Evolutionary conservation across 53 echinoderm and acorn worm species (phyloP).

Genomic region (Paracentrotus lividus): DNA sequence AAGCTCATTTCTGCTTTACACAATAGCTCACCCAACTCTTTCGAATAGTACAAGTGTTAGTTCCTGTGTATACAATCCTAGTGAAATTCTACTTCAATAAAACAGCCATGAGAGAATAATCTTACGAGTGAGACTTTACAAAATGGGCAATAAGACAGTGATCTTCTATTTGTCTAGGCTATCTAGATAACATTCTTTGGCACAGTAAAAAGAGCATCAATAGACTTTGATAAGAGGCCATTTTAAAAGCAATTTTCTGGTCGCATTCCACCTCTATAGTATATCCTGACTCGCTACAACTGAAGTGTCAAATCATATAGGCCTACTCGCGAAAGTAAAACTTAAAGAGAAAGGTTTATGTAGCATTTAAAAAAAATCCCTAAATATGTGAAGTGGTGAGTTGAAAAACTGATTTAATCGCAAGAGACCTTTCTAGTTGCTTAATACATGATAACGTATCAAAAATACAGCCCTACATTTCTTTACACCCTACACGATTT

Average conservation of each 20-base stretch:
- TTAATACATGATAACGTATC: background rate
- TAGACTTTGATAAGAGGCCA: background rate
- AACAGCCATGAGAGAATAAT: background rate
- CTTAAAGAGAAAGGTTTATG: too few species aligned
- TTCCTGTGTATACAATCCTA: background rate
- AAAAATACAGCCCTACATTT: background rate
- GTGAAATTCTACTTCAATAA: background rate
- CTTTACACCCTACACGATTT: background rate
- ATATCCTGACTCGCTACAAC: background rate
- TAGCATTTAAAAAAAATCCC: too few species aligned
- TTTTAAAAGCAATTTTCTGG: background rate
- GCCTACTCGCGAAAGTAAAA: too few species aligned
- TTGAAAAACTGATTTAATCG: background rate
- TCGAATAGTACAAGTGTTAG: background rate
- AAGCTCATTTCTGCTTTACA: constrained; percentile 5
- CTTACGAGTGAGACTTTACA: background rate
- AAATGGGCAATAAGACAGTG: background rate
- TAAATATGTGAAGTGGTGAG: too few species aligned
- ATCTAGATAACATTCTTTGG: background rate
- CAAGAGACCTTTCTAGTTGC: background rate
- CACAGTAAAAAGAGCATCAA: background rate
- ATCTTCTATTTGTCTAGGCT: background rate
- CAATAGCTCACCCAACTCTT: background rate
- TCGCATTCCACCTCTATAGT: background rate
- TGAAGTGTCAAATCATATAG: too few species aligned